Base-by-base conservation (phyloP, 2,113 vertebrate genomes). In the Hemiprocne comata region DNA sequence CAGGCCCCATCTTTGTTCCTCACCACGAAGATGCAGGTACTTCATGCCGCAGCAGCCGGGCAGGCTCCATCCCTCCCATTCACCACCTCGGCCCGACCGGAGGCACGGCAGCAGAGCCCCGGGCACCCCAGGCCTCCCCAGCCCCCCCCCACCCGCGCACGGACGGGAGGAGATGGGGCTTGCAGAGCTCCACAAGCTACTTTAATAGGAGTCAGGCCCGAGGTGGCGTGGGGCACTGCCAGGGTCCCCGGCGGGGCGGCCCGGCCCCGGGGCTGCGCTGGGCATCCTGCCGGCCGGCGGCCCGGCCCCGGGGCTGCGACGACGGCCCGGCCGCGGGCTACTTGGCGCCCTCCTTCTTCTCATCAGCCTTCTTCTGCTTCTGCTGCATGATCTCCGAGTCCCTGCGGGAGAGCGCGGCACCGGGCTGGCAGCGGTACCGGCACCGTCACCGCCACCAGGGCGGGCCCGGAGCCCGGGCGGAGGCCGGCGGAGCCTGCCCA, bases 321-420 rank as follows among this genome's bases (percentile, higher is more conserved):
- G 26, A 38, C 72, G 31, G 31, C 44, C 81, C 87, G 75, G 93
- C 95, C 95, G 60, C 85, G 82, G 72, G 97, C 97, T 98, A 98
- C 97, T 98, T 97, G 83, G 97, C 92, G 87, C 97, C 96, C 81
- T 92, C 97, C 96, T 79, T 93, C 94, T 98, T 98, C 96, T 98
- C 98, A 54, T 95, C 95, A 9, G 99, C 97, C 88, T 99, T 98
- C 97, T 99, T 99, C 98, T 99, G 99, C 97, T 99, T 99, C 97
- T 99, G 98, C 97, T 99, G 98, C 99, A 99, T 99, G 97, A 99
- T 99, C 97, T 99, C 98, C 26, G 99, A 99, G 98, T 99, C 99
- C 98, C 99, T 99, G 87, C 64, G 95, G 94, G 94, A 90, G 48
- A 90, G 65, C 79, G 53, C 64, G 70, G 10, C 38, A 57, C 66